Base-by-base conservation (phyloP, 2,888 invertebrate species). In the Coelinius sp. region DNA sequence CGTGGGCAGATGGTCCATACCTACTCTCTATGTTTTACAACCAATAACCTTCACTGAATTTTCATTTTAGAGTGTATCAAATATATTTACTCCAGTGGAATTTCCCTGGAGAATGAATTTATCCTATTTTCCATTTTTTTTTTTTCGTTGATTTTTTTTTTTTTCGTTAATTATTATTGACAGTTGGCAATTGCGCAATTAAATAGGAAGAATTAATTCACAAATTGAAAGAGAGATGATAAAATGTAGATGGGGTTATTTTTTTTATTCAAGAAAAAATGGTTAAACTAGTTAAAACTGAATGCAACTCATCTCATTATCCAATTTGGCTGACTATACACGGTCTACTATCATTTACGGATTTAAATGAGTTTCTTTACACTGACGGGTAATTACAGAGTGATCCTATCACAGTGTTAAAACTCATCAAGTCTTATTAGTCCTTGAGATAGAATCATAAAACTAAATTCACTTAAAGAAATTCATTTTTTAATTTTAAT, bases 21-120 rank as follows among this genome's bases (percentile, higher is more conserved):
- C 78, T 46, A 17, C 52, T 64, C 49, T 65, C 44, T 66, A 52
- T 74, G 79, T 83, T 84, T 84, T 84, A 83, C 82, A 82, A 83
- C 81, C 84, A 82, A 83, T 81, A 80, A 81, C 78, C 77, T 71
- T 69, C 70, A 70, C 38, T 52, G 31, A 63, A 46, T 49, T 69
- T 62, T 59, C 38, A 41, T 59, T 68, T 56, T 24, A 59, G 59
- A 59, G 59, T 59, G 59, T 59, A 59, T 59, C 59, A 59, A 59
- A 59, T 31, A 31, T 35, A 59, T 59, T 59, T 59, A 59, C 59
- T 35, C 31, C 8, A 10, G 59, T 31, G 59, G 20, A 59, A 59
- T 59, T 59, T 59, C 20, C 31, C 31, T 14, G 14, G 20, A 4
- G 25, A 35, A 14, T 20, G 8, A 2, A 20, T 49, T 49, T 17